Conservation (phyloP, 2,888 invertebrate genomes). For the Latrodectus elegans region DNA sequence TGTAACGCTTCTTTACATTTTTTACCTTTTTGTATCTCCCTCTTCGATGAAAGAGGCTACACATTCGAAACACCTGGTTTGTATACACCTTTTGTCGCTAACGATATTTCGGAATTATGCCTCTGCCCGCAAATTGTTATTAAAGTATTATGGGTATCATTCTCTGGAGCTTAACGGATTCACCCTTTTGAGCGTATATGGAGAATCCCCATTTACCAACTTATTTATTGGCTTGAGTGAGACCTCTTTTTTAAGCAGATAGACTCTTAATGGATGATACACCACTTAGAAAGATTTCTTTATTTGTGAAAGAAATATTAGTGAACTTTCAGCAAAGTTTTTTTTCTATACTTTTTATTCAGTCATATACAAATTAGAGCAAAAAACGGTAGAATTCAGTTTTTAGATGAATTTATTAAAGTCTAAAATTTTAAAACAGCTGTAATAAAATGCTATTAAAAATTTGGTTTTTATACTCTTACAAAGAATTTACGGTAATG, state of each 20-base stretch:
- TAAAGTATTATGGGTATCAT: conserved; percentile 55
- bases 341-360: too few species aligned
- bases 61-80: conserved; percentile 49
- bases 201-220: conserved; percentile 21
- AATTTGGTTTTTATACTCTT: too few species aligned
- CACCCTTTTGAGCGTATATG: conserved; percentile 24
- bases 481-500: too few species aligned
- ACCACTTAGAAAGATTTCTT: too few species aligned
- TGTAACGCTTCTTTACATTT: neutral
- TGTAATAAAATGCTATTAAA: too few species aligned
- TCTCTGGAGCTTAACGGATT: conserved; percentile 16
- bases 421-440: too few species aligned
- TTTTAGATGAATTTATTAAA: too few species aligned
- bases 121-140: conserved; percentile 46
- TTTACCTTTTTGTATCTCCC: conserved; percentile 1
- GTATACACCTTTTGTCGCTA: conserved; percentile 25
- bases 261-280: too few species aligned
- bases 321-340: too few species aligned
- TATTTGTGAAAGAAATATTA: too few species aligned
- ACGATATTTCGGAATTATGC: conserved; percentile 22
- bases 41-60: conserved; percentile 9
- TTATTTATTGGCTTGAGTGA: conserved; percentile 34
- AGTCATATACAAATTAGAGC: too few species aligned
- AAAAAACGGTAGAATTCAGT: too few species aligned
- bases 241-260: neutral